phyloP scores from a whole-genome alignment of 2,797 vertebrate genomes.

The Falco novaeseelandiae region DNA sequence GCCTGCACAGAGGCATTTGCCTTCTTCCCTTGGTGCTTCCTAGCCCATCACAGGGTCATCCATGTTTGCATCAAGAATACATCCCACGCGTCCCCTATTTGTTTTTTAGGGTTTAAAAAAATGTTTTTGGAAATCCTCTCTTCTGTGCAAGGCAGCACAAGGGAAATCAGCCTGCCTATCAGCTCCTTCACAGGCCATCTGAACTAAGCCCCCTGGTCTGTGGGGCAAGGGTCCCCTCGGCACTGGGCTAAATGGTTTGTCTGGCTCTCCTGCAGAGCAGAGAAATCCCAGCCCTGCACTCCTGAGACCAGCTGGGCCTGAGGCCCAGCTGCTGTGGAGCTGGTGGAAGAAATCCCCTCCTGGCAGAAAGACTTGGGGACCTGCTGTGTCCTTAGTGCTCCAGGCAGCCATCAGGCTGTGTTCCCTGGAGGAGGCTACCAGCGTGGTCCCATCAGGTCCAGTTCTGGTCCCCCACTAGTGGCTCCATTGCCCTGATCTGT shows the following conservation, averaged over 20 bases:
- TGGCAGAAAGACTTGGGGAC: background rate
- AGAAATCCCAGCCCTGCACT: background rate
- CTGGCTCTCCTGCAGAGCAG: constrained; percentile 40
- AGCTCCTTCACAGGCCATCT: constrained; percentile 35
- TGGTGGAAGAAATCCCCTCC: background rate
- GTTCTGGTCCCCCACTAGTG: background rate
- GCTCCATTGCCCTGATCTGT: background rate
- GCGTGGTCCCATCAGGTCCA: background rate
- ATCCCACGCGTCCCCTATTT: rapidly evolving
- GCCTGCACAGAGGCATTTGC: background rate
- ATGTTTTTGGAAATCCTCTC: background rate
- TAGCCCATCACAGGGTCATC: background rate
- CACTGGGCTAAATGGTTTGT: background rate
- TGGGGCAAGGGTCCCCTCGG: background rate
- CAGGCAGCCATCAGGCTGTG: background rate
- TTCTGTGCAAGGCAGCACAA: background rate
- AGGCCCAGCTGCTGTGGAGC: background rate
- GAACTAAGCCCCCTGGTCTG: background rate
- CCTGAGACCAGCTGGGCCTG: background rate
- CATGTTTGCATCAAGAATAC: background rate
- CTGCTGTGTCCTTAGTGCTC: rapidly evolving
- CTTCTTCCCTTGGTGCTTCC: background rate
- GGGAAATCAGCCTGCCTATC: background rate
- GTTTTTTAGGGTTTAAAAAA: background rate
- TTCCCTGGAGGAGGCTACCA: background rate